phyloP scores from a whole-genome alignment of 2,113 vertebrate genomes.

The Benitochromis conjunctus region DNA sequence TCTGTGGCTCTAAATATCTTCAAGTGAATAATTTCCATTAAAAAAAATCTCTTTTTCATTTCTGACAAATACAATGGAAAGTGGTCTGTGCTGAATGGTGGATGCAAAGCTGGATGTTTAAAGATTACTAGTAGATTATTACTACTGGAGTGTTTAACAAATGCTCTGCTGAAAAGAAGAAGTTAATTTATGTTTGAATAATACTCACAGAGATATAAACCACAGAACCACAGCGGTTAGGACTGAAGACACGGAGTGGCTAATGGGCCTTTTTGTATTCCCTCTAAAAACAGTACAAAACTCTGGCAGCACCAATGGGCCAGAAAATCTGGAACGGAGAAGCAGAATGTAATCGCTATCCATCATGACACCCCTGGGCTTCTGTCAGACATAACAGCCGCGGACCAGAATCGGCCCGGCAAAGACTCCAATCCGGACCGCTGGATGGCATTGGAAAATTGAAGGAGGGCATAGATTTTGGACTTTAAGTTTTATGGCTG shows the following conservation, averaged over 20 bases:
- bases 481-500: not conserved
- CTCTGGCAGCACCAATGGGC: conserved; percentile 8
- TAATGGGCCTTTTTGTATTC: not conserved
- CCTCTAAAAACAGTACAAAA: conserved; percentile 13
- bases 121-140: not conserved
- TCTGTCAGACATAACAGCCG: not conserved
- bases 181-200: not conserved
- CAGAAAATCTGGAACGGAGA: conserved; percentile 12
- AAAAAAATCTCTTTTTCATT: not conserved
- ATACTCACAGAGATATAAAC: not conserved
- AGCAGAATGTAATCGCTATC: conserved; percentile 15
- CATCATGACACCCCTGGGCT: conserved; percentile 9
- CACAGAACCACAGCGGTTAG: not conserved
- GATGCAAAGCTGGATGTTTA: not conserved
- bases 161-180: not conserved
- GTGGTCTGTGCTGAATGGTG: not conserved
- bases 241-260: not conserved
- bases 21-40: not conserved
- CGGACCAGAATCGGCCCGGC: not conserved
- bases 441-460: not conserved
- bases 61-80: not conserved
- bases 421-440: not conserved
- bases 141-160: not conserved
- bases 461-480: not conserved
- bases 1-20: not conserved